Evolutionary conservation across 2,797 vertebrate species (phyloP), one percentile per base, ranked within the genome.

Genomic region (Margarornis squamiger): DNA sequence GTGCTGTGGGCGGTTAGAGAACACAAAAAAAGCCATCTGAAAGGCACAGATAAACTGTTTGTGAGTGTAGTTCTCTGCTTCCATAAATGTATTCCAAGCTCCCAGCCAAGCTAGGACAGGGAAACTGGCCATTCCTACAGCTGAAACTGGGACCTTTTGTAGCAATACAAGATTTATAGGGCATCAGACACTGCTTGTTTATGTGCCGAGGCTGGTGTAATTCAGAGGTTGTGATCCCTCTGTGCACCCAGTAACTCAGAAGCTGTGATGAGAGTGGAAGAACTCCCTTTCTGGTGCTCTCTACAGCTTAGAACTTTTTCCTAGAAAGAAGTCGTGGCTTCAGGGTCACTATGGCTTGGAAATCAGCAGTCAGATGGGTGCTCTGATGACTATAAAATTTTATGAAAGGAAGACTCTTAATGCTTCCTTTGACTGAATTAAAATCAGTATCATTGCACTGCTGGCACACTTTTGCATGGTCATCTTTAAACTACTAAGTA

Each of bases 141-240:
- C 14, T 72, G 51, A 16, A 72, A 8, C 23, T 66, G 48, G 17
- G 27, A 39, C 14, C 20, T 58, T 86, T 30, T 75, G 20, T 61
- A 43, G 34, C 6, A 12, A 7, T 43, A 22, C 3, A 12, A 36
- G n/a, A 24, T 39, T 55, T 1, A 4, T 2, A 16, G 46, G 46
- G 12, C 7, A 19, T 23, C 43, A 32, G 43, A 32, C 11, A 15
- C 0, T 0, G 18, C 34, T 78, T 58, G 41, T 70, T 10, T 34
- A 57, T 43, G n/a, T 41, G 32, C n/a, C 0, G 1, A 55, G 30
- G 13, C 26, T 57, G 24, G 6, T 74, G 17, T 34, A 27, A 48
- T 41, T 72, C 34, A 5, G 68, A 58, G n/a, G 23, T 32, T 77
- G 8, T 55, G 52, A 32, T 46, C 6, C 14, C 29, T 67, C 12